Evolutionary conservation across 2,888 invertebrate species (phyloP).

Genomic region (Rhorus exstirpatorius): DNA sequence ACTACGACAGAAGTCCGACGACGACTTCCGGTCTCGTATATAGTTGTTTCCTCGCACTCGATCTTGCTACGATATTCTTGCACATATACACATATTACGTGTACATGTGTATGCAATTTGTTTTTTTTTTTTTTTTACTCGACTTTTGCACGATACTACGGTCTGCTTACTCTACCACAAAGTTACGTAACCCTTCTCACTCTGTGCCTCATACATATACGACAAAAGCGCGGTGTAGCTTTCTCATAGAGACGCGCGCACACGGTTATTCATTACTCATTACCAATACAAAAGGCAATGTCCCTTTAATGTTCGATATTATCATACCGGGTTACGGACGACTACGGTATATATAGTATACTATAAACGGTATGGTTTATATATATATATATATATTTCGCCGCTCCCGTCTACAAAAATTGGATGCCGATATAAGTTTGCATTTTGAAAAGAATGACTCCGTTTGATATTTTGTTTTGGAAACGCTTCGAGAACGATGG

Average conservation of each 20-base stretch:
- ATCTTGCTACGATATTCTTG: constrained; percentile 14
- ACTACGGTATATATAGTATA: constrained; percentile 37
- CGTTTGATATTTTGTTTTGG: no score
- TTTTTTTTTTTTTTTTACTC: constrained; percentile 37
- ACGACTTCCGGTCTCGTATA: constrained; percentile 55
- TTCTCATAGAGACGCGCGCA: constrained; percentile 58
- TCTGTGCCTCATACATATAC: constrained; percentile 29
- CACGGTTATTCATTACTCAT: constrained; percentile 57
- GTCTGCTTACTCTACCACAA: constrained; percentile 69
- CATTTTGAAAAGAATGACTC: no score
- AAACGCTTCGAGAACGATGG: no score
- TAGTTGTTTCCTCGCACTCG: constrained; percentile 30
- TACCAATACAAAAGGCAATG: constrained; percentile 69
- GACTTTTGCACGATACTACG: constrained; percentile 49
- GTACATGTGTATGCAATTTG: neutral
- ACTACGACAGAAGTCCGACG: constrained; percentile 26
- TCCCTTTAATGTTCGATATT: constrained; percentile 72
- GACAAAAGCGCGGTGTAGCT: constrained; percentile 27
- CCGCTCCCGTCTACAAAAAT: no score
- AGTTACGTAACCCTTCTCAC: constrained; percentile 70
- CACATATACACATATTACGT: neutral
- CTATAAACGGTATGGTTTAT: constrained; percentile 17
- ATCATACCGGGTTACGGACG: constrained; percentile 61
- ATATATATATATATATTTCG: constrained; percentile 17
- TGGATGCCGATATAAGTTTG: no score